Conservation (phyloP, 2,797 vertebrate genomes). For the Enteromius viviparus region DNA sequence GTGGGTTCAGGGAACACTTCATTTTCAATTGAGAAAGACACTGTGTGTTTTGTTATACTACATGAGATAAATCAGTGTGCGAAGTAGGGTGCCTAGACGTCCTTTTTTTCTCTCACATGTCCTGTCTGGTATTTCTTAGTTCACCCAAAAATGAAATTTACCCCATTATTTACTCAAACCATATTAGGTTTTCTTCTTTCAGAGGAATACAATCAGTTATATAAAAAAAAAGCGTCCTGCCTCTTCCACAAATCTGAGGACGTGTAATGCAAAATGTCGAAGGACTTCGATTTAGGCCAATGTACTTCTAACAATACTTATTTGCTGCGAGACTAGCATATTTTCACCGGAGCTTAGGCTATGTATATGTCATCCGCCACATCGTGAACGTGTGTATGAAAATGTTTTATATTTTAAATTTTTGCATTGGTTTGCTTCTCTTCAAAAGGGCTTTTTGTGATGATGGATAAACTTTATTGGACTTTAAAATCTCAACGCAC, state of each 20-base stretch:
- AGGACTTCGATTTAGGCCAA: not conserved
- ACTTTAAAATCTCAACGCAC: not conserved
- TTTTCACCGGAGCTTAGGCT: not conserved
- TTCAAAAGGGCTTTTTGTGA: not conserved
- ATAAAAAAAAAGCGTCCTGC: not conserved
- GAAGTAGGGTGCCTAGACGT: not conserved
- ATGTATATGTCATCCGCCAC: not conserved
- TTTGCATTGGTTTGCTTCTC: not conserved
- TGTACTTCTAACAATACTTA: not conserved
- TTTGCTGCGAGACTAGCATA: not conserved
- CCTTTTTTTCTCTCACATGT: not conserved
- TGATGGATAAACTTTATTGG: not conserved
- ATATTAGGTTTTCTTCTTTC: not conserved
- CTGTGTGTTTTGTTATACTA: not conserved
- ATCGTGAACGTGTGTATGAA: not conserved
- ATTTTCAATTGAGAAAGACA: slow-evolving; percentile 13
- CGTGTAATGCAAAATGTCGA: not conserved
- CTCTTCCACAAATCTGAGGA: not conserved
- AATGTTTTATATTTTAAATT: not conserved
- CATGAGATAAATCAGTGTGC: not conserved
- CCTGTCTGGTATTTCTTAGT: not conserved
- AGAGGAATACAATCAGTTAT: not conserved
- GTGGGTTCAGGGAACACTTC: slow-evolving; percentile 33
- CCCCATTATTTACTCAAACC: not conserved
- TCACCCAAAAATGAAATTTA: not conserved